Evolutionary conservation across 2,113 vertebrate species (phyloP).

Genomic region (cattle (Bos taurus)): DNA sequence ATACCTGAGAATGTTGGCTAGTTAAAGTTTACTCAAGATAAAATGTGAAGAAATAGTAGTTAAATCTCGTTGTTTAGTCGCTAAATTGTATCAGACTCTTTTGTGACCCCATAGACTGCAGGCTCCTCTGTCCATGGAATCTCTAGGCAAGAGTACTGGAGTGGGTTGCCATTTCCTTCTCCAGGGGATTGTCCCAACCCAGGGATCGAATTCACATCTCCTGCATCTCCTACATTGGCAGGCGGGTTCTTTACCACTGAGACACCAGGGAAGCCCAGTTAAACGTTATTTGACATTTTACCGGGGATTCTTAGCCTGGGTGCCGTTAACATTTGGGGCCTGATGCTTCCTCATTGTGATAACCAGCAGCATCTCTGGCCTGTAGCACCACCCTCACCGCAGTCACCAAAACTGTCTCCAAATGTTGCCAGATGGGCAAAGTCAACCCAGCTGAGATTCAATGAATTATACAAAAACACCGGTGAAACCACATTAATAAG

Average conservation of each 20-base stretch:
- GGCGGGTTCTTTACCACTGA: neutral
- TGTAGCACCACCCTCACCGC: neutral
- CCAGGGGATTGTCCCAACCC: neutral
- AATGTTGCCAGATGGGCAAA: neutral
- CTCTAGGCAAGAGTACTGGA: neutral
- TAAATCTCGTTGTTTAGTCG: neutral
- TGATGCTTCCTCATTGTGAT: fast-evolving
- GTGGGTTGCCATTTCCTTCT: neutral
- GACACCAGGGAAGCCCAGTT: neutral
- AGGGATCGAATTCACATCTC: neutral
- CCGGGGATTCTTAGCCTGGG: neutral
- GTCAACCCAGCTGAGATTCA: neutral
- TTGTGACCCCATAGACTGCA: neutral
- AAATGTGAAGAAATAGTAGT: neutral
- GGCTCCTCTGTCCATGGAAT: neutral
- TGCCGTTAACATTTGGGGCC: fast-evolving
- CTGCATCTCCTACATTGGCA: neutral
- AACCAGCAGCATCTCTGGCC: neutral
- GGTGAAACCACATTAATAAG: neutral
- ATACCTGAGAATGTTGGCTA: neutral
- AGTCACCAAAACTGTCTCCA: neutral
- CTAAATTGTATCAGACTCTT: neutral
- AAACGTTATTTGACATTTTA: neutral
- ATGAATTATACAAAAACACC: neutral
- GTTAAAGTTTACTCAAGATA: neutral